Evolutionary conservation across 2,797 vertebrate genomes (phyloP).

Genomic region (Enteromius treurensis): DNA sequence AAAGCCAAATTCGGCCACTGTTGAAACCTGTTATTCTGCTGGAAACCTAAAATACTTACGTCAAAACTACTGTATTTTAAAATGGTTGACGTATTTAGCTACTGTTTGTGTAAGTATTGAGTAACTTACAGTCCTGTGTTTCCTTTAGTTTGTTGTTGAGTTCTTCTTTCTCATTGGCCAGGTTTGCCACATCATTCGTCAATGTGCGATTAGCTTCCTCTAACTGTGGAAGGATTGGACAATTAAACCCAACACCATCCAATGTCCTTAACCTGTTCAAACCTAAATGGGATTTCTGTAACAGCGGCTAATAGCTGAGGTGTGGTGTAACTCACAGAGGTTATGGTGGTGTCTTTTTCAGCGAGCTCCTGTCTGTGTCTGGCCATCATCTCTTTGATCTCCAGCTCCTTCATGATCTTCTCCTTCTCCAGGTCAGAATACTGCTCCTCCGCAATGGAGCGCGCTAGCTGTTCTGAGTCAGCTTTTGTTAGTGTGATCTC

Average conservation of each 20-base stretch:
- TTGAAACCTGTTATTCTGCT: background rate
- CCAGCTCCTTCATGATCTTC: constrained; percentile 98
- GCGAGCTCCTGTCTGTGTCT: constrained; percentile 92
- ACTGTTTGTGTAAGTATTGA: background rate
- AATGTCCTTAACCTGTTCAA: background rate
- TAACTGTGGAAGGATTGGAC: constrained; percentile 73
- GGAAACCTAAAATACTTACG: background rate
- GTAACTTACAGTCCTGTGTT: constrained; percentile 84
- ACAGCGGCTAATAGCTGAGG: background rate
- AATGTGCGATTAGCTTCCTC: constrained; percentile 96
- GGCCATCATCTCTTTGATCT: constrained; percentile 97
- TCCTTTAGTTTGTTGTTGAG: constrained; percentile 95
- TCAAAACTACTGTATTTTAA: background rate
- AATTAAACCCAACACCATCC: background rate
- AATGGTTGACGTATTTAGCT: background rate
- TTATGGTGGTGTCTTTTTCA: constrained; percentile 94
- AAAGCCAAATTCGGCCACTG: background rate
- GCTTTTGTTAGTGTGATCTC: constrained; percentile 95
- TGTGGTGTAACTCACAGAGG: constrained; percentile 81
- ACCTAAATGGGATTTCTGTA: background rate
- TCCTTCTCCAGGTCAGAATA: constrained; percentile 97
- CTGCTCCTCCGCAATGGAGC: constrained; percentile 96
- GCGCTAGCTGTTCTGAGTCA: constrained; percentile 93
- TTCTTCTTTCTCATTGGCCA: constrained; percentile 97
- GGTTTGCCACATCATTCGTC: constrained; percentile 93